A percentile compares a stretch with the other conserved stretches of the same genome.
Conservation (phyloP, 2,888 invertebrate genomes). For the Caenorhabditis macrosperma region DNA sequence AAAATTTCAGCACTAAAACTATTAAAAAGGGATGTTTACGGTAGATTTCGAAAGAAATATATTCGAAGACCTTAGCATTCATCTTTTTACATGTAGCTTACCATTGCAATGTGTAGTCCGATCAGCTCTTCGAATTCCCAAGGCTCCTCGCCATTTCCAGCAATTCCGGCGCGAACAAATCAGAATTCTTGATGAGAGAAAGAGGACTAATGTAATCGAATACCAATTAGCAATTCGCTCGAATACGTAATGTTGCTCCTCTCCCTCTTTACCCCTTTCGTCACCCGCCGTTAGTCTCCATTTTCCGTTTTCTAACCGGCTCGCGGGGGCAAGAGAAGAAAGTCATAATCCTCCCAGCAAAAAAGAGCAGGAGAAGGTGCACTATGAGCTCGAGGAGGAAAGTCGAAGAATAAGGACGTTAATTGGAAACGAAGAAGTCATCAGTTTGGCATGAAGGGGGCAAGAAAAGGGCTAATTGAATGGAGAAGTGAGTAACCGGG, state of each 20-base stretch:
- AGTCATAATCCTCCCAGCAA: conserved; percentile 41
- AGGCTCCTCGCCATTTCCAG: no score
- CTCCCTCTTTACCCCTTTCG: not conserved
- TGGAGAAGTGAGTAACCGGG: not conserved
- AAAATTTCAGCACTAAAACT: no score
- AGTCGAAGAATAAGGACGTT: conserved; percentile 24
- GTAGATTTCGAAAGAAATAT: no score
- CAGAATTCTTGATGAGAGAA: not conserved
- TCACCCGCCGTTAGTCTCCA: not conserved
- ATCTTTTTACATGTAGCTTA: no score
- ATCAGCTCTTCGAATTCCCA: no score
- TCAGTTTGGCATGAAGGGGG: not conserved
- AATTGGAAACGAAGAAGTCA: conserved; percentile 53
- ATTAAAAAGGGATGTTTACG: no score
- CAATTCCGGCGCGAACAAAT: not conserved
- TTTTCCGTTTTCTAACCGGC: not conserved
- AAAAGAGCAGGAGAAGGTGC: conserved; percentile 23
- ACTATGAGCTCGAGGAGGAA: conserved; percentile 9
- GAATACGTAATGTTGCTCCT: conserved; percentile 41
- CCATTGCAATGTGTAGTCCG: no score
- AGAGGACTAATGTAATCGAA: conserved; percentile 42
- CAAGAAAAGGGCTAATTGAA: conserved; percentile 31
- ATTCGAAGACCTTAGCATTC: no score
- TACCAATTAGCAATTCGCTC: conserved; percentile 43
- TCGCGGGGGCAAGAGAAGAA: not conserved